Evolutionary conservation across 2,113 vertebrate genomes (phyloP), one percentile per base, ranked within the genome.

Genomic region (Ictalurus punctatus): DNA sequence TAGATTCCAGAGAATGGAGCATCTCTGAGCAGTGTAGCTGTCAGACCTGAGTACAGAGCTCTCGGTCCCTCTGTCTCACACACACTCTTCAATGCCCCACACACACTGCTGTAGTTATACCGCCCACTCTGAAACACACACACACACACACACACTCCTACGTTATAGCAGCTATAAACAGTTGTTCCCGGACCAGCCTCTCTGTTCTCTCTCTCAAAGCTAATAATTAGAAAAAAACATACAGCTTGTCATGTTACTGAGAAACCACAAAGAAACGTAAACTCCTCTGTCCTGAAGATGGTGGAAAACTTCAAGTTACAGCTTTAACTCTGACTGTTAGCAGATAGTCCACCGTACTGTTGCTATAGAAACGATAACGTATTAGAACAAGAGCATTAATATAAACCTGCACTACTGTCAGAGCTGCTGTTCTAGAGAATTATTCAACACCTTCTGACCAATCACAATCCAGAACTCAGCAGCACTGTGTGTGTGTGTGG

Each of bases 1-100:
- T 99, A 99, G 93, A 99, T 98, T 83, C 98, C 98, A 0, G 98
- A 99, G 91, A 99, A 99, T 0, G 98, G 98, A 0, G 97, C 98
- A 0, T 99, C 98, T 16, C 98, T 94, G 25, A 99, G 96, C 85
- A 99, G 95, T 0, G 98, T 99, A 2, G 98, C 98, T 0, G 97
- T 97, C 86, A 99, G 95, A 30, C 98, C 98, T 0, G 97, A 97
- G 94, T 98, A 99, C 92, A 99, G 96, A 86, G 97, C 97, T 17
- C 95, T 94, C 89, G 93, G 81, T 0, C 98, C 98, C 93, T 99
- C 98, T 0, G 93, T 96, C 93, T 95, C 93, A 69, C 96, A 98
- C 93, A 99, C 95, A 83, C 88, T 97, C 94, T 94, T 96, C 94
- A 99, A 92, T 37, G 98, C 98, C 0, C 96, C 93, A 0, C 90